phyloP scores from a whole-genome alignment of 2,888 invertebrate genomes.

The Mesorhabditis sp. region DNA sequence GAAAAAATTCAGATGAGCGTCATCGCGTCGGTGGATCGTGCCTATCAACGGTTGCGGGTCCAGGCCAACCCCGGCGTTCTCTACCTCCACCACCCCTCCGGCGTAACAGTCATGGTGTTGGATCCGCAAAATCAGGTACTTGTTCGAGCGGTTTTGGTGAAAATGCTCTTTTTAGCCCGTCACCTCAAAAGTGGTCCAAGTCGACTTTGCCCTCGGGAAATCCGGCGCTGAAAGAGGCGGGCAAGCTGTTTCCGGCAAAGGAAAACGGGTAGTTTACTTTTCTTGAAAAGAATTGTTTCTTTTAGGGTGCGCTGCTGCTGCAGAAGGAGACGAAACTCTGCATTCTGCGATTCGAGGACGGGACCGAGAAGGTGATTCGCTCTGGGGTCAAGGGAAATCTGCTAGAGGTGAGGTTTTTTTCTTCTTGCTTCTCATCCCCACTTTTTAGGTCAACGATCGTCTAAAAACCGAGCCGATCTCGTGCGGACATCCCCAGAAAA shows the following conservation, averaged over 20 bases:
- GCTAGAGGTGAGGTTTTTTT: conserved; percentile 23
- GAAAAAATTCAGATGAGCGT: no score
- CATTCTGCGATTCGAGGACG: conserved; percentile 31
- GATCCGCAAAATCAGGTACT: conserved; percentile 15
- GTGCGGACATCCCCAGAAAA: conserved; percentile 40
- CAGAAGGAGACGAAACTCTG: conserved; percentile 40
- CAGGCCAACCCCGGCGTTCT: conserved; percentile 25
- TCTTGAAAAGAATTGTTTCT: background rate
- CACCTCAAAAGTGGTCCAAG: conserved; percentile 24
- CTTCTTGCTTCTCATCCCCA: background rate
- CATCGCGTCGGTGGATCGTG: conserved; percentile 27
- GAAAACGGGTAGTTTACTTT: conserved; percentile 26
- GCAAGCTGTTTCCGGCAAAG: conserved; percentile 33
- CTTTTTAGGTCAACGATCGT: conserved; percentile 30
- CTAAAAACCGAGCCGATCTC: conserved; percentile 32
- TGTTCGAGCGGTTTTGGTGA: background rate
- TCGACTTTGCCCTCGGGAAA: conserved; percentile 33
- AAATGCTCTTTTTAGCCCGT: conserved; percentile 6
- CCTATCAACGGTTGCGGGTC: conserved; percentile 26
- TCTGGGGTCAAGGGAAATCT: conserved; percentile 35
- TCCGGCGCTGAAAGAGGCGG: conserved; percentile 29
- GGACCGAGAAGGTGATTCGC: conserved; percentile 28
- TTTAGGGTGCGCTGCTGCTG: conserved; percentile 33
- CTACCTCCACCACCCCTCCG: conserved; percentile 44
- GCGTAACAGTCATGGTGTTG: conserved; percentile 37